Evolutionary conservation across 35 echinoderm and acorn worm species (phyloP).

Genomic region (Lytechinus pictus): DNA sequence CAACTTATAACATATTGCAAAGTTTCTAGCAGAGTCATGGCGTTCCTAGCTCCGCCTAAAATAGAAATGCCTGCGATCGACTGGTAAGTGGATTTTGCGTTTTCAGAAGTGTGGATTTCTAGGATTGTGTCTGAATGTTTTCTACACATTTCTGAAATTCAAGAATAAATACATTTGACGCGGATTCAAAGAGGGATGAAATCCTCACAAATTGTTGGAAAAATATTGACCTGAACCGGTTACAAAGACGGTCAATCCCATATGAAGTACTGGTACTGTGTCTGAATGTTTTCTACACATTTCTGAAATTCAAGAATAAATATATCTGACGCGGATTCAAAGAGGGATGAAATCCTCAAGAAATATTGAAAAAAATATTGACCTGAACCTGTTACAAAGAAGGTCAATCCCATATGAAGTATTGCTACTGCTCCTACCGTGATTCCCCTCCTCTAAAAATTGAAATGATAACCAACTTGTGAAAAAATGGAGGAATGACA

Average conservation of each 20-base stretch:
- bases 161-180: not conserved
- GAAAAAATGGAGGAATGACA: no score
- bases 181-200: no score
- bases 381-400: no score
- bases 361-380: no score
- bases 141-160: not conserved
- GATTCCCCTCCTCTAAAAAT: no score
- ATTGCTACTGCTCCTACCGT: no score
- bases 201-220: no score
- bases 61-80: not conserved
- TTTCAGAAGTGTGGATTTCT: not conserved
- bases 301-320: not conserved
- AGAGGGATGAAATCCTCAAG: no score
- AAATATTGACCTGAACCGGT: no score
- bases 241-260: no score
- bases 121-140: not conserved
- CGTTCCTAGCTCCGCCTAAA: not conserved
- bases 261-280: not conserved
- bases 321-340: no score
- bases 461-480: no score
- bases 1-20: not conserved
- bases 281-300: not conserved
- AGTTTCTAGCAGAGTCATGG: not conserved
- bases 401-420: not conserved
- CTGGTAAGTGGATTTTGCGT: not conserved